Evolutionary conservation across 2,888 invertebrate species (phyloP).

Genomic region (Phengaris alcon): DNA sequence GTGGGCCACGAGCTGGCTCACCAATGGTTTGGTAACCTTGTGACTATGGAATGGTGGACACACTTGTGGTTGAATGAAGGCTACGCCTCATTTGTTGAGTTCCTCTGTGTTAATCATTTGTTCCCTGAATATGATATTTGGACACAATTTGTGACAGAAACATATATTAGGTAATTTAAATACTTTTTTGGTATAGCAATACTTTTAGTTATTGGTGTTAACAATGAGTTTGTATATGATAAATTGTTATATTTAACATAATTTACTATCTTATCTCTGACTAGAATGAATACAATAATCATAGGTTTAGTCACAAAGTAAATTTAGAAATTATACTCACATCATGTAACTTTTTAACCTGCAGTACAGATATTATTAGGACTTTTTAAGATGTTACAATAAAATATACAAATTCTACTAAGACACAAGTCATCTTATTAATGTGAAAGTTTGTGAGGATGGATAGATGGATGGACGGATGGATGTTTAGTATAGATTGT

Average conservation of each 20-base stretch:
- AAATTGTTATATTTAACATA: neutral
- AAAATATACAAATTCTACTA: too few relatives aligned
- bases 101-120: constrained; percentile 93
- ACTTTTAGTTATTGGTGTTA: too few relatives aligned
- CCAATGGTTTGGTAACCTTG: constrained; percentile 99
- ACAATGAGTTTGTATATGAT: too few relatives aligned
- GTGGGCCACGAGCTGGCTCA: constrained; percentile 96
- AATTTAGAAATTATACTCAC: neutral
- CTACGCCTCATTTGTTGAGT: constrained; percentile 97
- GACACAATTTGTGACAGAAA: constrained; percentile 96
- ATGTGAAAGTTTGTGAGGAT: too few relatives aligned
- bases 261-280: neutral
- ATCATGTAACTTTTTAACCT: neutral
- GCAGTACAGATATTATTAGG: too few relatives aligned
- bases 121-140: constrained; percentile 98
- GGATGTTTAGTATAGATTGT: too few relatives aligned
- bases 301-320: neutral
- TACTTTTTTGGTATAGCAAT: constrained; percentile 11
- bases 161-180: constrained; percentile 81
- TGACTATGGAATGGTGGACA: constrained; percentile 99
- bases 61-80: constrained; percentile 98
- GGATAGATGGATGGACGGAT: too few relatives aligned
- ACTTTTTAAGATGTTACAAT: too few relatives aligned
- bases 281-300: neutral
- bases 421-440: too few relatives aligned